phyloP scores from a whole-genome alignment of 1,140 invertebrate genomes.

The Latrodectus geometricus region DNA sequence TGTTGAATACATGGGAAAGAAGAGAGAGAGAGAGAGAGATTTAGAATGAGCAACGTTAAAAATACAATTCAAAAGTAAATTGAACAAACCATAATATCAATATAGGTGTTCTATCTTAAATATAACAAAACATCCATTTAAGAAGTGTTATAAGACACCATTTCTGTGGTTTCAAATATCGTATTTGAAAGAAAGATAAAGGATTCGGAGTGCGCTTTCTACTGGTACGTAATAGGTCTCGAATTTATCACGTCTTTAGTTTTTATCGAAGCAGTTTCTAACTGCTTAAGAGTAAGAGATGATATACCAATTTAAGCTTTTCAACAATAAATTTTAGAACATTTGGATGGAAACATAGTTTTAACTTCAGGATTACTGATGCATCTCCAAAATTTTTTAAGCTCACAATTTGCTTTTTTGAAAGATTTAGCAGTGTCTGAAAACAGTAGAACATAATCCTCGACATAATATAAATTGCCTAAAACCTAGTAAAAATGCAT shows the following conservation, averaged over 20 bases:
- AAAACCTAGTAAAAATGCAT: slow-evolving; percentile 12
- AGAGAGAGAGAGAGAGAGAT: too few relatives aligned
- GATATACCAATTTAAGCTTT: neutral
- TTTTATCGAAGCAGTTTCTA: slow-evolving; percentile 61
- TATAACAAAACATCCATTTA: too few relatives aligned
- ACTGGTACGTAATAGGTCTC: slow-evolving; percentile 64
- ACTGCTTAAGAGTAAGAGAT: slow-evolving; percentile 13
- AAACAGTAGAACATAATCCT: neutral
- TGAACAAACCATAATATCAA: too few relatives aligned
- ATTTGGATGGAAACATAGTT: neutral
- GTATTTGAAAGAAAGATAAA: too few relatives aligned
- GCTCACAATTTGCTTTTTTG: neutral
- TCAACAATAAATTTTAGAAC: slow-evolving; percentile 13
- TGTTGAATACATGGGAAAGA: too few relatives aligned
- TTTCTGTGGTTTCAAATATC: too few relatives aligned
- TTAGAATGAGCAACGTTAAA: too few relatives aligned
- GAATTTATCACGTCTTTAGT: slow-evolving; percentile 64
- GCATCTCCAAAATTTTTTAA: slow-evolving; percentile 15
- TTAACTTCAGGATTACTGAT: neutral
- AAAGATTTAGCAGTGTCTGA: slow-evolving; percentile 16
- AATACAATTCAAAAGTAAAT: too few relatives aligned
- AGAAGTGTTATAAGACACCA: too few relatives aligned
- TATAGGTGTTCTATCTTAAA: too few relatives aligned
- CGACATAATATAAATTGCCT: neutral
- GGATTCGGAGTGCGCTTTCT: slow-evolving; percentile 64